Percentiles rank a stretch among this genome's conserved stretches.
phyloP scores from a whole-genome alignment of 2,888 invertebrate species.

The Melanotus villosus region DNA sequence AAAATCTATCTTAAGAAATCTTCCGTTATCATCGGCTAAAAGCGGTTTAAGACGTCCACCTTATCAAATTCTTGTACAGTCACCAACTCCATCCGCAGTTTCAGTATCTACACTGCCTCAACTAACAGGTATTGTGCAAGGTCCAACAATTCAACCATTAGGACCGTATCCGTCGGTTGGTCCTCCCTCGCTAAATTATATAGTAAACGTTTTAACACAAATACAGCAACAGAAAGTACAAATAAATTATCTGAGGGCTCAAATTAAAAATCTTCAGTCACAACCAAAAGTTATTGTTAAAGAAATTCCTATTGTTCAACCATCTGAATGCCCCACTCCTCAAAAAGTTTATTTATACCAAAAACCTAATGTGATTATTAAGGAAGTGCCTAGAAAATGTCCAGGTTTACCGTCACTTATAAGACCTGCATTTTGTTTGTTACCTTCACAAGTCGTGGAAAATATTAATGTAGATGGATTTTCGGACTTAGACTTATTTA shows the following conservation, averaged over 20 bases:
- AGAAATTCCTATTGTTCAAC: conserved; percentile 29
- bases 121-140: too few relatives aligned
- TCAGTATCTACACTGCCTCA: too few relatives aligned
- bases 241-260: not conserved
- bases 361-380: conserved; percentile 24
- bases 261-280: not conserved
- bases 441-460: not conserved
- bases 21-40: too few relatives aligned
- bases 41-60: too few relatives aligned
- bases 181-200: too few relatives aligned
- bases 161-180: too few relatives aligned
- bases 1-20: too few relatives aligned
- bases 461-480: conserved; percentile 3
- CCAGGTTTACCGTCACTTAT: conserved; percentile 10
- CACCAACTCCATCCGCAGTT: too few relatives aligned
- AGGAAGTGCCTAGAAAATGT: conserved; percentile 24
- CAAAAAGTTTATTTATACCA: conserved; percentile 9
- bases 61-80: too few relatives aligned
- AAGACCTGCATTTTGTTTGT: not conserved
- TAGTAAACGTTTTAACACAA: too few relatives aligned
- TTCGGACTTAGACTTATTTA: not conserved
- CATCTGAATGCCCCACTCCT: not conserved
- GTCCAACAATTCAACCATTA: not conserved
- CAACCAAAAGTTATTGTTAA: conserved; percentile 19
- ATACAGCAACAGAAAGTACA: not conserved